A percentile compares a stretch with the other conserved stretches of the same genome.
Conservation (phyloP, 1,140 invertebrate genomes). For the Propsilocerus akamusi region DNA sequence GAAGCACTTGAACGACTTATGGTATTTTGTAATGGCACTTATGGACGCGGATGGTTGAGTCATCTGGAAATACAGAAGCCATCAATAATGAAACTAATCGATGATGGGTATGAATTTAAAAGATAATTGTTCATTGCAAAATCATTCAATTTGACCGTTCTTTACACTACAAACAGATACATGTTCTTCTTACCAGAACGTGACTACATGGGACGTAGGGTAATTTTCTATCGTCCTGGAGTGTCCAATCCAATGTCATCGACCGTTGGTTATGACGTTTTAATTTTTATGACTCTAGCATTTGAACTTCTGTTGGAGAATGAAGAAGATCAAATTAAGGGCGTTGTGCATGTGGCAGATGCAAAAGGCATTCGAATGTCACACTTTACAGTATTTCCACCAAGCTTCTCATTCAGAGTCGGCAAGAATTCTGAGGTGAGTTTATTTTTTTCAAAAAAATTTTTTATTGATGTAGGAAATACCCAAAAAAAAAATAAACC, state of each 20-base stretch:
- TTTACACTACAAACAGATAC: constrained; percentile 30
- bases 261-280: constrained; percentile 1
- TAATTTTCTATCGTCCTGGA: constrained; percentile 61
- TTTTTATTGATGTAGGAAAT: constrained; percentile 5
- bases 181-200: constrained; percentile 61
- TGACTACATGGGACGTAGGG: constrained; percentile 51
- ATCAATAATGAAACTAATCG: constrained; percentile 46
- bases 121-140: not conserved
- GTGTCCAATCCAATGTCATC: constrained; percentile 13
- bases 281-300: constrained; percentile 26
- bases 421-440: constrained; percentile 60
- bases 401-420: constrained; percentile 53
- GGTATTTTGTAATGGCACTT: constrained; percentile 49
- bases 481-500: not conserved
- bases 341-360: constrained; percentile 53
- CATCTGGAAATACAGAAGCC: constrained; percentile 49
- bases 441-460: constrained; percentile 6
- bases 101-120: constrained; percentile 28
- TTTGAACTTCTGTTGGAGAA: constrained; percentile 68
- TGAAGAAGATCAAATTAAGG: constrained; percentile 56
- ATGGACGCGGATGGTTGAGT: constrained; percentile 39
- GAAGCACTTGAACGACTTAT: constrained; percentile 66
- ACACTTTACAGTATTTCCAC: constrained; percentile 54
- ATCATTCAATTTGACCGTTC: not conserved
- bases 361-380: constrained; percentile 52